Conservation (phyloP, 2,888 invertebrate genomes). For the Ypsolopha scabrella region DNA sequence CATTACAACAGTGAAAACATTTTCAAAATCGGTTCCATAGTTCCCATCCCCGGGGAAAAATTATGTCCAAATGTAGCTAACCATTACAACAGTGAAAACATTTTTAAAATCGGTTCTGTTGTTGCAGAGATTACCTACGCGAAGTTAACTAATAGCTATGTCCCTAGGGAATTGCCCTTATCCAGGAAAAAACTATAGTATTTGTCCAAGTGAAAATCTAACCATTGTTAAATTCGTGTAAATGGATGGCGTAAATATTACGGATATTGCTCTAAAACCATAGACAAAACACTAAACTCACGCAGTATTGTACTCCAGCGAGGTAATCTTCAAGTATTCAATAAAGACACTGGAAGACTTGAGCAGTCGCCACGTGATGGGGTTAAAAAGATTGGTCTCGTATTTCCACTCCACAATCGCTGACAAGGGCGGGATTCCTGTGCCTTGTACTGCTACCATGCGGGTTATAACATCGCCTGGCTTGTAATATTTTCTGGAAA, state of each 20-base stretch:
- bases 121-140: no score
- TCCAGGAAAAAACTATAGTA: no score
- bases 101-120: no score
- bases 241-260: not conserved
- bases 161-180: no score
- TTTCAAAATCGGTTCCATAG: no score
- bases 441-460: constrained; percentile 75
- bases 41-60: no score
- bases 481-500: constrained; percentile 72
- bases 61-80: no score
- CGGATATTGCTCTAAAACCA: not conserved
- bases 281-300: constrained; percentile 31
- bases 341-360: constrained; percentile 81
- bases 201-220: no score
- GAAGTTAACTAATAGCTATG: no score
- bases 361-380: constrained; percentile 85
- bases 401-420: constrained; percentile 84
- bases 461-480: constrained; percentile 78
- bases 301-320: constrained; percentile 78
- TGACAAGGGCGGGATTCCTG: constrained; percentile 73
- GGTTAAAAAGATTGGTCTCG: constrained; percentile 82
- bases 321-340: constrained; percentile 77
- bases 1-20: no score
- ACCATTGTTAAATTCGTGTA: no score
- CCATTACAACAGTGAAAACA: no score